Conservation (phyloP, 2,113 vertebrate species). For the Nyctereutes procyonoides region DNA sequence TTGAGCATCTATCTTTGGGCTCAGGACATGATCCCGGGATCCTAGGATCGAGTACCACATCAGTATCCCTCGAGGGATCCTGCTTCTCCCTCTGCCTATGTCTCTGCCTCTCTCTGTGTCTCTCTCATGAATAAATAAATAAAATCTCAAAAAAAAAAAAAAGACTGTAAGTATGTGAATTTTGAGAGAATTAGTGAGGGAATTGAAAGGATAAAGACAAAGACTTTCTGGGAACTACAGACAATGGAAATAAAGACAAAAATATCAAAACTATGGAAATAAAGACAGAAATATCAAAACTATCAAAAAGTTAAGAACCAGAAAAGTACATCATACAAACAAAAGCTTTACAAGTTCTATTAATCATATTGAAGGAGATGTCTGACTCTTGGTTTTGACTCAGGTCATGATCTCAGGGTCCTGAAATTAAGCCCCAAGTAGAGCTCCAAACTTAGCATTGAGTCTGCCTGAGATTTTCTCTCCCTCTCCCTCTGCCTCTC, state of each 20-base stretch:
- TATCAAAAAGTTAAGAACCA: constrained; percentile 50
- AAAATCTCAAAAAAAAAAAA: too few species aligned
- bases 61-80: too few species aligned
- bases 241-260: constrained; percentile 25
- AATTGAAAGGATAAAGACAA: constrained; percentile 47
- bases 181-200: neutral
- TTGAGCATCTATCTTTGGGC: too few species aligned
- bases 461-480: neutral
- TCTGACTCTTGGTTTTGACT: neutral
- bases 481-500: neutral
- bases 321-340: constrained; percentile 31
- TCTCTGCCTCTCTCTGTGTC: too few species aligned
- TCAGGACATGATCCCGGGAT: too few species aligned
- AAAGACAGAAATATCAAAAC: constrained; percentile 36
- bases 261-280: constrained; percentile 25
- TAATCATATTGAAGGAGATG: neutral
- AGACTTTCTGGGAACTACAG: constrained; percentile 2
- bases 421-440: neutral
- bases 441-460: neutral
- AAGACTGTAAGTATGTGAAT: neutral
- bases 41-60: too few species aligned
- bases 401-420: neutral
- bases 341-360: constrained; percentile 24
- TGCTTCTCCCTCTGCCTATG: too few species aligned
- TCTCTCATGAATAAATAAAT: too few species aligned